Percentiles rank a stretch among this genome's conserved stretches.
These are phyloP conservation scores for Crocallis elinguaria DNA, from an alignment of 2,888 invertebrate genomes.

Conservation along the genomic window DNA sequence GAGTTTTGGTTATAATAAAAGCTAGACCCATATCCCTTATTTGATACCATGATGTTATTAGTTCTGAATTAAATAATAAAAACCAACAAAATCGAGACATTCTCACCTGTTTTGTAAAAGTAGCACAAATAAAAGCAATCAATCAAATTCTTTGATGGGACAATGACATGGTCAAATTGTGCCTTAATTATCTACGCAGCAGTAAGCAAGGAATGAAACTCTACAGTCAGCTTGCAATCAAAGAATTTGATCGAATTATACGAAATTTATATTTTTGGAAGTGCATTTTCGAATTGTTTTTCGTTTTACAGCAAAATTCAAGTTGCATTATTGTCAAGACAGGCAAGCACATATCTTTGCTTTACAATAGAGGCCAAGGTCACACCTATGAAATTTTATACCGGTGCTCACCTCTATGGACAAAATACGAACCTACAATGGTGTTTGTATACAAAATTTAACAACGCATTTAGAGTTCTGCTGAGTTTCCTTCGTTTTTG, in stretches of 20 bases:
- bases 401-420: too few relatives aligned
- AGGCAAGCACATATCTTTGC: too few relatives aligned
- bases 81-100: constrained; percentile 11
- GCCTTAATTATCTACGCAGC: background rate
- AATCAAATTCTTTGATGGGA: constrained; percentile 9
- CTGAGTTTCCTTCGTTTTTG: too few relatives aligned
- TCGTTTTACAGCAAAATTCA: background rate
- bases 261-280: constrained; percentile 1
- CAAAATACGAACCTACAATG: too few relatives aligned
- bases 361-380: too few relatives aligned
- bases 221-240: background rate
- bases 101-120: background rate
- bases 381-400: too few relatives aligned
- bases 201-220: background rate
- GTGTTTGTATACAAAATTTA: too few relatives aligned
- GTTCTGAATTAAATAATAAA: background rate
- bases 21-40: background rate
- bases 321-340: too few relatives aligned
- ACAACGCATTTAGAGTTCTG: too few relatives aligned
- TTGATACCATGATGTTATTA: background rate
- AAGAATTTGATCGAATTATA: constrained; percentile 1
- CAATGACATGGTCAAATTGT: background rate
- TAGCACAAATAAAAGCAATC: background rate
- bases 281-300: constrained; percentile 20
- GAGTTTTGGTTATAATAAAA: constrained; percentile 1